These are phyloP conservation scores for Canis aureus DNA, from an alignment of 2,113 vertebrate genomes.

Conservation along the genomic window DNA sequence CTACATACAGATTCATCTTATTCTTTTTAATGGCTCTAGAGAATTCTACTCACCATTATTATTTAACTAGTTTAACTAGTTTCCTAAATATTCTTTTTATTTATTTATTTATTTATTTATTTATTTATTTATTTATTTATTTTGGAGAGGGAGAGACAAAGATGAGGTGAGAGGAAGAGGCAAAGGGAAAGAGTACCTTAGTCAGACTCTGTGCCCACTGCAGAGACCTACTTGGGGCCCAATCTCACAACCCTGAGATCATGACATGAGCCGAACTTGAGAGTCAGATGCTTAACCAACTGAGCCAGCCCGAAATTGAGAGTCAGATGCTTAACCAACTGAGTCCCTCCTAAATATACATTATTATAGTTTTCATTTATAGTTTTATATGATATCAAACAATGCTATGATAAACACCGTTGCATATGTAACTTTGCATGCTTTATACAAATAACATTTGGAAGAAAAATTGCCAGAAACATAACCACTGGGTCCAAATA, in stretches of 20 bases:
- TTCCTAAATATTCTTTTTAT: not conserved
- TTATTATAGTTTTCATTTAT: not conserved
- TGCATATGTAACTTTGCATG: not conserved
- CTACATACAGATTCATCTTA: not conserved
- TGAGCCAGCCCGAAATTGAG: not conserved
- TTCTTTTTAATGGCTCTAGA: conserved; percentile 4
- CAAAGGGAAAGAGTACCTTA: not conserved
- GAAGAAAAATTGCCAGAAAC: conserved; percentile 16
- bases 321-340: not conserved
- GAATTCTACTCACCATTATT: not conserved
- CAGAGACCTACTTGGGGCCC: not conserved
- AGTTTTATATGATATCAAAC: conserved; percentile 41
- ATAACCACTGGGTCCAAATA: not conserved
- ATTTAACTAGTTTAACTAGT: conserved; percentile 3
- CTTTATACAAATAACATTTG: conserved; percentile 20
- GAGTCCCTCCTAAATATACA: not conserved
- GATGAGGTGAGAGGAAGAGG: not conserved
- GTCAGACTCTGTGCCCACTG: not conserved
- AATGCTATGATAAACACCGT: not conserved
- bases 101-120: not conserved
- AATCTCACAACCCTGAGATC: not conserved
- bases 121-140: not conserved
- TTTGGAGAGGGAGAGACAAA: not conserved
- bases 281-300: not conserved
- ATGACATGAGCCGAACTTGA: not conserved